Evolutionary conservation across 2,113 vertebrate genomes (phyloP), one percentile per base, ranked within the genome.

Genomic region (Dromaius novaehollandiae): DNA sequence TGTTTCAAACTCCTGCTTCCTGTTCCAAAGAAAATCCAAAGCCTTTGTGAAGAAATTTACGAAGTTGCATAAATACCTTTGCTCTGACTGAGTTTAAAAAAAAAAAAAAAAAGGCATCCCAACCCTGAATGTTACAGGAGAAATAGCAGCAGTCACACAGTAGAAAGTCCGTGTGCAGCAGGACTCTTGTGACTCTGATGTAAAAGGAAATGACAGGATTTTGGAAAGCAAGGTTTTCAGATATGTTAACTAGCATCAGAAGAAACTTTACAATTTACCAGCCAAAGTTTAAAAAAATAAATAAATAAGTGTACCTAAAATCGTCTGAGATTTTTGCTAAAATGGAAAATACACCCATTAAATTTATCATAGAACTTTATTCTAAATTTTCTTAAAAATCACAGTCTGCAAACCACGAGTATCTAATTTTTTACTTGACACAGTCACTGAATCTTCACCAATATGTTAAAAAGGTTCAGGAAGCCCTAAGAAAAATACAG

Each of bases 1-100:
- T 48, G 75, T 61, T 79, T 83, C 91, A 87, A 96, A 92, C 38
- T 88, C 17, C 8, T 66, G 60, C 65, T 88, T 24, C 71, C 96
- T 82, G 82, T 63, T 34, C 65, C 78, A 69, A 66, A 88, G 55
- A 86, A 86, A 82, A 65, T 68, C 22, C 46, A 53, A 63, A 63
- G 46, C 44, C 18, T 42, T 26, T 63, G 24, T 76, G 58, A 55
- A 64, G 66, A 79, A 50, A 42, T 26, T 75, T 78, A 9, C 7
- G 0, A 5, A 12, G 9, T 55, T 78, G 5, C 36, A 38, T 42
- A 26, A 82, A 40, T 60, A 16, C 22, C 25, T 81, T 86, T 15
- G 10, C 58, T 73, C 38, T 25, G 9, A 51, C 34, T 28, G 50
- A 40, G 36, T 17, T 56, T 46, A 16, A 46, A 64, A 46, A 26